Conservation (phyloP, 2,113 vertebrate genomes). For the Calypte anna region DNA sequence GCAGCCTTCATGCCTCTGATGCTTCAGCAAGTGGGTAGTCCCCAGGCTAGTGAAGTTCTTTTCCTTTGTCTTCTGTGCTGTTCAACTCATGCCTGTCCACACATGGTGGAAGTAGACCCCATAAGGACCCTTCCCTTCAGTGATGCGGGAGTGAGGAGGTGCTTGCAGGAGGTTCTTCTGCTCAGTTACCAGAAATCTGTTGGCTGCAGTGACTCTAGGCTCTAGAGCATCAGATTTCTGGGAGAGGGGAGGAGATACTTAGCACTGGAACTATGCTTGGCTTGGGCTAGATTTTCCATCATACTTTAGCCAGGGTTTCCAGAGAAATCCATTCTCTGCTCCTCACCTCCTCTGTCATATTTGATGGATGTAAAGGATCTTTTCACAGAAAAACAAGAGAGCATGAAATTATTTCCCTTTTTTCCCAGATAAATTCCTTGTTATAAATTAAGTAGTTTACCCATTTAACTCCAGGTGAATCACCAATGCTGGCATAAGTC, state of each 20-base stretch:
- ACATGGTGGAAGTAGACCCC: background rate
- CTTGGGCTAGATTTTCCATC: background rate
- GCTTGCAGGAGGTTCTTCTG: background rate
- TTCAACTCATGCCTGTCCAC: accelerated
- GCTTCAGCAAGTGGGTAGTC: background rate
- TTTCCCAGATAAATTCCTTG: slow-evolving; percentile 17
- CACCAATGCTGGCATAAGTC: background rate
- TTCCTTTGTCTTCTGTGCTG: background rate
- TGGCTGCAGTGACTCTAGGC: background rate
- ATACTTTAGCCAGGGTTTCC: background rate
- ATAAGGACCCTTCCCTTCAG: background rate
- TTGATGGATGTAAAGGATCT: background rate
- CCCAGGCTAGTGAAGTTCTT: background rate
- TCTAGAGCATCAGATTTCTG: background rate
- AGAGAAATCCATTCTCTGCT: background rate
- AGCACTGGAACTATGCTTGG: background rate
- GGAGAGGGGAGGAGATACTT: background rate
- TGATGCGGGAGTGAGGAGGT: accelerated
- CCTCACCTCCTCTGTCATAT: background rate
- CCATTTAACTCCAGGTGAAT: background rate
- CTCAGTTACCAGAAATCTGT: background rate
- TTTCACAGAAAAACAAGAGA: background rate
- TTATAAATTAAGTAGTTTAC: slow-evolving; percentile 12
- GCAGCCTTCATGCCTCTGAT: background rate
- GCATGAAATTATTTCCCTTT: slow-evolving; percentile 37